Evolutionary conservation across 2,113 vertebrate species (phyloP), one percentile per base, ranked within the genome.

Genomic region (Pterophyllum scalare): DNA sequence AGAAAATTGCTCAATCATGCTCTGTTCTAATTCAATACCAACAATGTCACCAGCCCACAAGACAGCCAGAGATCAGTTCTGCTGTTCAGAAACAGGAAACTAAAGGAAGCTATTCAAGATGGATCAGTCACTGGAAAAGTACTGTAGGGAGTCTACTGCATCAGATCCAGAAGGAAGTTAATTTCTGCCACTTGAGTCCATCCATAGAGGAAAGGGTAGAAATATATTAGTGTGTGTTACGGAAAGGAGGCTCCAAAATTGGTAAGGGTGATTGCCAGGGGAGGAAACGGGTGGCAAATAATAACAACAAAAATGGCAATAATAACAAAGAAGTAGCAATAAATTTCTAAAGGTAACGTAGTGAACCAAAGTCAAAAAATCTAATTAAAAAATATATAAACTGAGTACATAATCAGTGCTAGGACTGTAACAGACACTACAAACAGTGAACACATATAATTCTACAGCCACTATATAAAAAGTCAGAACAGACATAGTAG

Each of bases 181-280:
- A 84, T 75, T 57, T 89, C 74, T 90, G 88, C 83, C 86, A 83
- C 79, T 81, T 83, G 64, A 90, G 80, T 81, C 76, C 40, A 0
- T 88, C 83, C 90, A 61, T 60, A 74, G 35, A 80, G 57, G 52
- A 64, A 80, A 72, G 84, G 83, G 83, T 85, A 80, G 88, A 86
- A 87, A 84, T 88, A 90, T 91, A 92, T 95, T 96, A 96, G 94
- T 95, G 77, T 87, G 79, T 72, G 94, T 94, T 94, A 92, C 83
- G 76, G 80, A 82, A 43, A 52, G 60, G 86, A 67, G 90, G 85
- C 89, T 93, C 90, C 85, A 67, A 61, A 77, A 85, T 82, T 15
- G 5, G 62, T 76, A 76, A 84, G 82, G 89, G 86, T 82, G 86
- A 59, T 79, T 80, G 91, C 82, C 80, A 19, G 86, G 91, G 62